These are phyloP conservation scores for Eugnorisma glareosa DNA, from an alignment of 2,888 invertebrate genomes.

Conservation along the genomic window DNA sequence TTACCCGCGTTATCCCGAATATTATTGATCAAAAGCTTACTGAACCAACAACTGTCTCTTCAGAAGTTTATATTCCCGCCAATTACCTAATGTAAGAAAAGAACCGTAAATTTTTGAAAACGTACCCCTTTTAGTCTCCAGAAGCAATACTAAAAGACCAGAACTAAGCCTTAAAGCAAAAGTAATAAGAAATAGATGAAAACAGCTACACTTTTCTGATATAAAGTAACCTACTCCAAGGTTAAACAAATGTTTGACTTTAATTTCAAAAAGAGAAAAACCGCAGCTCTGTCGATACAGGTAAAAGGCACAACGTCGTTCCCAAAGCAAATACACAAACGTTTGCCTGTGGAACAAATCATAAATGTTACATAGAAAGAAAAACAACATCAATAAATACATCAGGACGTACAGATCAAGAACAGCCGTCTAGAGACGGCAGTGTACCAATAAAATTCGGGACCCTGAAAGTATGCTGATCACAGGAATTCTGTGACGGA, in stretches of 20 bases:
- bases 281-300: background rate
- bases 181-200: background rate
- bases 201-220: background rate
- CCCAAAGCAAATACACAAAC: slow-evolving; percentile 17
- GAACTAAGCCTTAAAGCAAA: background rate
- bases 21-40: no score
- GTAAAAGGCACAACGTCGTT: background rate
- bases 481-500: background rate
- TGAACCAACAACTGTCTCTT: background rate
- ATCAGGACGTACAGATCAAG: background rate
- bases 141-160: background rate
- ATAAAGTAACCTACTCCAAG: background rate
- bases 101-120: background rate
- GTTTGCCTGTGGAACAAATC: slow-evolving; percentile 21
- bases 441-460: background rate
- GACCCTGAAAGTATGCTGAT: background rate
- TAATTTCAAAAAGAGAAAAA: slow-evolving; percentile 37
- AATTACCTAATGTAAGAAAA: background rate
- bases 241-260: slow-evolving; percentile 41
- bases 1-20: no score
- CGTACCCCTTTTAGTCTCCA: background rate
- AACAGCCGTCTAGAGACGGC: background rate
- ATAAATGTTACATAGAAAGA: slow-evolving; percentile 34
- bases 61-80: background rate
- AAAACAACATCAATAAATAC: slow-evolving; percentile 47